Conservation (phyloP, 2,113 vertebrate species). For the Burhinus oedicnemus region DNA sequence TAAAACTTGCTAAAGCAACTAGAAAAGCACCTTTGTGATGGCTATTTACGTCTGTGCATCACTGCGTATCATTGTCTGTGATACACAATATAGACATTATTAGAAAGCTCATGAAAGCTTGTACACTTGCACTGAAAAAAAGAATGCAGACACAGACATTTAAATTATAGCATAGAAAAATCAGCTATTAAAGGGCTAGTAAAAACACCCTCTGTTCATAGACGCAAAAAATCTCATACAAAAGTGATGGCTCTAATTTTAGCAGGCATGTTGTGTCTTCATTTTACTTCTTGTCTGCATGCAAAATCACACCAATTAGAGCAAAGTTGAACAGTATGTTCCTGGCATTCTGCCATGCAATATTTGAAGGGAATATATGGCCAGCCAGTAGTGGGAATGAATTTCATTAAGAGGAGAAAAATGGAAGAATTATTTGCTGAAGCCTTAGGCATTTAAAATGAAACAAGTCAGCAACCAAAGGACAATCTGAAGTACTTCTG, state of each 20-base stretch:
- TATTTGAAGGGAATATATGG: slow-evolving; percentile 34
- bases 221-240: background rate
- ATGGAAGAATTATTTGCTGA: slow-evolving; percentile 35
- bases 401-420: slow-evolving; percentile 14
- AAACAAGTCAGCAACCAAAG: slow-evolving; percentile 9
- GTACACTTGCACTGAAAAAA: background rate
- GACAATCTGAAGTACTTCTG: background rate
- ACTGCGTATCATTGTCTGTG: background rate
- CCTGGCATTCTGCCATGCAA: background rate
- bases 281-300: slow-evolving; percentile 35
- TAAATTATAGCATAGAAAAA: slow-evolving; percentile 10
- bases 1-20: background rate
- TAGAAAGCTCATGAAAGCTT: background rate
- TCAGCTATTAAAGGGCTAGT: slow-evolving; percentile 3
- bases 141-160: background rate
- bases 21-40: background rate
- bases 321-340: slow-evolving; percentile 39
- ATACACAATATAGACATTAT: background rate
- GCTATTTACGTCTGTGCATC: background rate
- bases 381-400: background rate
- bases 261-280: slow-evolving; percentile 23
- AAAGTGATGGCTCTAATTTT: slow-evolving; percentile 28
- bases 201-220: background rate
- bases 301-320: slow-evolving; percentile 51
- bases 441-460: background rate